Evolutionary conservation across 2,113 vertebrate genomes (phyloP).

Genomic region (Spea multiplicata): DNA sequence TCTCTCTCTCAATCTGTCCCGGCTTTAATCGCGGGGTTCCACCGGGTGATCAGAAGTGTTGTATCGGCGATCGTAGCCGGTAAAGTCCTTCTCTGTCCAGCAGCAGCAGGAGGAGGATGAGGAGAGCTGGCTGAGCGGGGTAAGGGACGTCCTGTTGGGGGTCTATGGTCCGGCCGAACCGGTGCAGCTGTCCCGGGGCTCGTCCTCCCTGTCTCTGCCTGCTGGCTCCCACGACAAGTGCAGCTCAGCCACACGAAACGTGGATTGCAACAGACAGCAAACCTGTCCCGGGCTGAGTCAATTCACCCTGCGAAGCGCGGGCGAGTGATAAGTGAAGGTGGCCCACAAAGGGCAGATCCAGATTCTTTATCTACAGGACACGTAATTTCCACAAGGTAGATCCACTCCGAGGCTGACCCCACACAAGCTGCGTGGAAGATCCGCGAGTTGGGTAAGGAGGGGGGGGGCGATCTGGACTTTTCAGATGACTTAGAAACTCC

Average conservation of each 20-base stretch:
- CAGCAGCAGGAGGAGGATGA: not conserved
- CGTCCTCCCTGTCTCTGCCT: not conserved
- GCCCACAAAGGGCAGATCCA: not conserved
- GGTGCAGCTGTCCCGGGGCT: not conserved
- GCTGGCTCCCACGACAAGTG: conserved; percentile 28
- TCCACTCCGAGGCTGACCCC: not conserved
- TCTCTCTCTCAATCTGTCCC: not conserved
- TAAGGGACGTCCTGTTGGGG: not conserved
- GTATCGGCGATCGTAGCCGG: not conserved
- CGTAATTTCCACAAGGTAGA: not conserved
- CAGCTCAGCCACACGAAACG: conserved; percentile 28
- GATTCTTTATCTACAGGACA: not conserved
- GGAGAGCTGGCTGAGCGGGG: too few species aligned
- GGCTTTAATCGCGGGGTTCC: not conserved
- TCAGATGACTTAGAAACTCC: not conserved
- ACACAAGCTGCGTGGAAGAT: not conserved
- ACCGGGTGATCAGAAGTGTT: not conserved
- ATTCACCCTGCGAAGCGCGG: not conserved
- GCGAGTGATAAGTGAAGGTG: not conserved
- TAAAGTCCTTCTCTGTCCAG: not conserved
- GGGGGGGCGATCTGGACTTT: not conserved
- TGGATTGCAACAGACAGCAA: conserved; percentile 16
- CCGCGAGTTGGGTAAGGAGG: not conserved
- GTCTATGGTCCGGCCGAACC: not conserved
- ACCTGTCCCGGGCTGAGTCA: conserved; percentile 25